phyloP scores from a whole-genome alignment of 2,113 vertebrate species.

The Periophthalmodon schlosseri region DNA sequence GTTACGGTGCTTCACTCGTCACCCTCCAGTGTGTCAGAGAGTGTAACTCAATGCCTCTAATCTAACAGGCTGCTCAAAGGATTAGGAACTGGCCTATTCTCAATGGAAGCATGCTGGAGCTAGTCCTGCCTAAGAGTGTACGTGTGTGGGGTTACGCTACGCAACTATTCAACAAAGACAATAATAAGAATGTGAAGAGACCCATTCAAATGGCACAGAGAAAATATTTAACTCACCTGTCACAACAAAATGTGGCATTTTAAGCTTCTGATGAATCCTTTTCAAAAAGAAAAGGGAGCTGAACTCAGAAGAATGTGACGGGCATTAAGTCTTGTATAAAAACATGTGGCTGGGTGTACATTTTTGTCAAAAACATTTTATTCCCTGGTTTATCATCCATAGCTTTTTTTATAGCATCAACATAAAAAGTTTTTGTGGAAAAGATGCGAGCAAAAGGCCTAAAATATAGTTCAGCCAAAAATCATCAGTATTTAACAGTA shows the following conservation, averaged over 20 bases:
- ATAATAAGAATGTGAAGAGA: constrained; percentile 37
- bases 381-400: not conserved
- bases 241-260: constrained; percentile 38
- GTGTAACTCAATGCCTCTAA: constrained; percentile 79
- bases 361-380: not conserved
- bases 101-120: constrained; percentile 69
- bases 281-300: constrained; percentile 24
- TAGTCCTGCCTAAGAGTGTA: constrained; percentile 50
- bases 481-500: constrained; percentile 20
- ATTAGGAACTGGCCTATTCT: constrained; percentile 66
- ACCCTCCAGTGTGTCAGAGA: constrained; percentile 69
- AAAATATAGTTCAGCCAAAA: not conserved
- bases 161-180: constrained; percentile 42
- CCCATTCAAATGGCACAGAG: constrained; percentile 33
- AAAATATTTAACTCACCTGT: constrained; percentile 38
- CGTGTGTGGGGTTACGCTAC: constrained; percentile 22
- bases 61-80: constrained; percentile 74
- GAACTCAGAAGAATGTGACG: not conserved
- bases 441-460: not conserved
- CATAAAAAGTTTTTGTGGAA: not conserved
- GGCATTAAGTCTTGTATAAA: not conserved
- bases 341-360: not conserved
- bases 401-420: not conserved
- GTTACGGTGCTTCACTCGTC: constrained; percentile 76
- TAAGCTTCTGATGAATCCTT: constrained; percentile 19